Conservation (phyloP, 2,113 vertebrate species). For the Ranitomeya imitator region DNA sequence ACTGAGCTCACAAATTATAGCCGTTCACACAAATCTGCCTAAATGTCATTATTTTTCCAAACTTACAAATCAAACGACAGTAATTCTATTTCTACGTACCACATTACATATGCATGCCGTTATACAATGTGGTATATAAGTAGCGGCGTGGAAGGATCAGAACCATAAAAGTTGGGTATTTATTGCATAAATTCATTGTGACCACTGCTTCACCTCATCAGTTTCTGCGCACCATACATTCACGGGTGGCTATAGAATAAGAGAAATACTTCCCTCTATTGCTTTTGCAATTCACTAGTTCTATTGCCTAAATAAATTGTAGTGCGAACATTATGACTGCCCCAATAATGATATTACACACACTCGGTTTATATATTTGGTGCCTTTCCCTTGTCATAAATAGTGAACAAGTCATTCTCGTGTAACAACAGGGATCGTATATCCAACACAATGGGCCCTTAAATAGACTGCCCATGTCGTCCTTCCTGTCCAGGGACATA, state of each 20-base stretch:
- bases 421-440: not conserved
- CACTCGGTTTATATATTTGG: not conserved
- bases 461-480: not conserved
- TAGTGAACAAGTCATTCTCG: not conserved
- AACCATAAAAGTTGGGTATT: conserved; percentile 22
- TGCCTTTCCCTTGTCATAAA: not conserved
- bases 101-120: too few relatives aligned
- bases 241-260: not conserved
- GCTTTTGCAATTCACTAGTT: conserved; percentile 11
- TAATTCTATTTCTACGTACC: too few relatives aligned
- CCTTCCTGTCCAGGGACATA: not conserved
- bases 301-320: conserved; percentile 14
- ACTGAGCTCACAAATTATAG: too few relatives aligned
- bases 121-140: not conserved
- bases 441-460: not conserved
- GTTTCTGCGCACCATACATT: conserved; percentile 21
- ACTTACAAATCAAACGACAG: too few relatives aligned
- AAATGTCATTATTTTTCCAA: too few relatives aligned
- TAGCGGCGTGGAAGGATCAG: not conserved
- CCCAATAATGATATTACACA: not conserved
- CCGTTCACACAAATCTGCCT: too few relatives aligned
- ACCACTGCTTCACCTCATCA: conserved; percentile 51
- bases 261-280: conserved; percentile 37
- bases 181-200: conserved; percentile 22
- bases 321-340: conserved; percentile 2